Percentiles rank a stretch among this genome's conserved stretches.
Conservation (phyloP, 23 tunicate genomes). For the Clavelina lepadiformis region DNA sequence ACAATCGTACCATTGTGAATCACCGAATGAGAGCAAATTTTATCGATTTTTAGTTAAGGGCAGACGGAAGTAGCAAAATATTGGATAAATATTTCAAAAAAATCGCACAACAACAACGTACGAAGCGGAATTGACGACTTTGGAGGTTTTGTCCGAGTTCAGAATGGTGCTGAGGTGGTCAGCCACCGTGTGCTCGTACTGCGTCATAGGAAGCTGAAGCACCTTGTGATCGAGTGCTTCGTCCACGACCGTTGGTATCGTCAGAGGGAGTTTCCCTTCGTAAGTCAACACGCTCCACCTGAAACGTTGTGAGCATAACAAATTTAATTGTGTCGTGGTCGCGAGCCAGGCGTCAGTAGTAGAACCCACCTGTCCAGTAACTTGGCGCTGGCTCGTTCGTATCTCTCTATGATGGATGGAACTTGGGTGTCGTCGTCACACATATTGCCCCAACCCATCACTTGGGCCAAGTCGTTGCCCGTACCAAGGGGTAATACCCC, state of each 20-base stretch:
- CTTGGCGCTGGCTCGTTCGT: constrained; percentile 87
- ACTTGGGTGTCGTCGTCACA: constrained; percentile 97
- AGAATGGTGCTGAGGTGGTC: constrained; percentile 71
- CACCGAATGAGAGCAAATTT: neutral
- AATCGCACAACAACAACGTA: constrained; percentile 43
- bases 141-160: constrained; percentile 62
- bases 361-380: constrained; percentile 76
- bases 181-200: constrained; percentile 79
- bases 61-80: too few species aligned
- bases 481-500: constrained; percentile 98
- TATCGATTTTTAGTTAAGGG: too few species aligned
- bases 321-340: too few species aligned
- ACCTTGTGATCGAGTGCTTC: neutral
- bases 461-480: constrained; percentile 98
- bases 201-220: constrained; percentile 41
- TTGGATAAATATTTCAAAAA: too few species aligned
- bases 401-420: constrained; percentile 82
- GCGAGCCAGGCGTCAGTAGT: too few species aligned
- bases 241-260: neutral
- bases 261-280: constrained; percentile 17
- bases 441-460: constrained; percentile 99
- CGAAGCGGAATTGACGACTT: constrained; percentile 80
- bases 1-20: neutral
- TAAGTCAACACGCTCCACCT: constrained; percentile 47
- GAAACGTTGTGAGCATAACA: constrained; percentile 5